These are phyloP conservation scores for Acleris emargana DNA, from an alignment of 2,888 invertebrate genomes.

Conservation along the genomic window DNA sequence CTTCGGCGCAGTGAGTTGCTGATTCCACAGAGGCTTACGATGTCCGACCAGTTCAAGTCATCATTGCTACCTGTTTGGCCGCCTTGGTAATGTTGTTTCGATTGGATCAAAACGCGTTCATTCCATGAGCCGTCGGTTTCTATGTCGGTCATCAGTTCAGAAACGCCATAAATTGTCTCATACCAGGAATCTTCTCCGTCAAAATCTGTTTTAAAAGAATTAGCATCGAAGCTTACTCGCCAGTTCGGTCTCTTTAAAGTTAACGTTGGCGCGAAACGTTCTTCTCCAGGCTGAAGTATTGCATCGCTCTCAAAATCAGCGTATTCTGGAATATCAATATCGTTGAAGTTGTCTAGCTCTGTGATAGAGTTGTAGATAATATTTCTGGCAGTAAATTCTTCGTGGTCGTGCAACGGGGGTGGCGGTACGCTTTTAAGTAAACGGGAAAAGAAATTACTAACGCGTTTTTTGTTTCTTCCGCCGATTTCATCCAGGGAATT, in stretches of 20 bases:
- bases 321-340: conserved; percentile 64
- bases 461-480: conserved; percentile 56
- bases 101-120: neutral
- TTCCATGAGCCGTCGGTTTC: conserved; percentile 31
- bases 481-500: conserved; percentile 30
- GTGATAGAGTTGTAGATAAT: conserved; percentile 42
- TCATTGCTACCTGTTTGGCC: conserved; percentile 35
- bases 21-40: conserved; percentile 58
- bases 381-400: conserved; percentile 38
- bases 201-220: conserved; percentile 48
- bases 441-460: conserved; percentile 62
- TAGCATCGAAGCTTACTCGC: conserved; percentile 58
- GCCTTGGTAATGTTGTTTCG: conserved; percentile 30
- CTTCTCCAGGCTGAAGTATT: conserved; percentile 48
- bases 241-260: conserved; percentile 61
- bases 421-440: conserved; percentile 67
- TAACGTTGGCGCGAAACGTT: conserved; percentile 54
- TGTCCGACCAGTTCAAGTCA: conserved; percentile 66
- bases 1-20: conserved; percentile 52
- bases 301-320: conserved; percentile 63
- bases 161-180: conserved; percentile 70
- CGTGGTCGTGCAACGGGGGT: conserved; percentile 59
- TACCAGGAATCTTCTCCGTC: conserved; percentile 63
- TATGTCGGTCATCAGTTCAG: conserved; percentile 48
- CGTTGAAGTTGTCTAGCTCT: conserved; percentile 48